phyloP scores from a whole-genome alignment of 1,140 invertebrate species.

The Drosophila saltans region DNA sequence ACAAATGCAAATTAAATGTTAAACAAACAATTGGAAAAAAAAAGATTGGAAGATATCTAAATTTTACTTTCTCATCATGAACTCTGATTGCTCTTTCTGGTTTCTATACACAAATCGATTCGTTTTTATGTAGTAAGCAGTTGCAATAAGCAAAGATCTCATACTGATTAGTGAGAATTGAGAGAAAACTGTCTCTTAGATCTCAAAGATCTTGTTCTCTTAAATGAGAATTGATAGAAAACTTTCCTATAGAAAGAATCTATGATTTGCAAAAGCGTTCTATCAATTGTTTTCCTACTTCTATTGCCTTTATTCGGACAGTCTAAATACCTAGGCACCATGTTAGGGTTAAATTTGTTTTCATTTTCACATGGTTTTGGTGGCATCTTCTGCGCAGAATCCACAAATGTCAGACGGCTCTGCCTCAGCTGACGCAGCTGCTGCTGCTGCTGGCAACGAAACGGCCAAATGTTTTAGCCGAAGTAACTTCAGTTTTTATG shows the following conservation, averaged over 20 bases:
- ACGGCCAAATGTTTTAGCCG: constrained; percentile 23
- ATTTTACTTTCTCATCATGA: not conserved
- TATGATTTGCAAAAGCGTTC: not conserved
- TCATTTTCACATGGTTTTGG: constrained; percentile 42
- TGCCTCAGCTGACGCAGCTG: constrained; percentile 26
- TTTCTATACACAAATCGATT: too few species aligned
- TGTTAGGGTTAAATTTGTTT: constrained; percentile 72
- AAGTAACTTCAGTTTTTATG: constrained; percentile 54
- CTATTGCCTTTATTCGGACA: not conserved
- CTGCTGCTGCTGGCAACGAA: not conserved
- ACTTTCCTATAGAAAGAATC: too few species aligned
- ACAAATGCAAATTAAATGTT: constrained; percentile 18
- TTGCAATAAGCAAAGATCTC: too few species aligned
- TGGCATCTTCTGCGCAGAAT: constrained; percentile 54
- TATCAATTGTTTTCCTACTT: not conserved
- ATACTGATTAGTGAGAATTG: too few species aligned
- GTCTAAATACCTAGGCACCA: constrained; percentile 5
- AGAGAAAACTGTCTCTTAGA: too few species aligned
- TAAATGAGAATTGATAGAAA: too few species aligned
- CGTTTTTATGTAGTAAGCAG: too few species aligned
- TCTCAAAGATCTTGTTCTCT: too few species aligned
- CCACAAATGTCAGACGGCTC: constrained; percentile 49
- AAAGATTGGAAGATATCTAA: not conserved
- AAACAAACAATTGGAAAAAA: constrained; percentile 1
- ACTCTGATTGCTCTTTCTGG: not conserved